A percentile compares a stretch with the other conserved stretches of the same genome.
phyloP scores from a whole-genome alignment of 2,888 invertebrate species.

The Euclidia mi region DNA sequence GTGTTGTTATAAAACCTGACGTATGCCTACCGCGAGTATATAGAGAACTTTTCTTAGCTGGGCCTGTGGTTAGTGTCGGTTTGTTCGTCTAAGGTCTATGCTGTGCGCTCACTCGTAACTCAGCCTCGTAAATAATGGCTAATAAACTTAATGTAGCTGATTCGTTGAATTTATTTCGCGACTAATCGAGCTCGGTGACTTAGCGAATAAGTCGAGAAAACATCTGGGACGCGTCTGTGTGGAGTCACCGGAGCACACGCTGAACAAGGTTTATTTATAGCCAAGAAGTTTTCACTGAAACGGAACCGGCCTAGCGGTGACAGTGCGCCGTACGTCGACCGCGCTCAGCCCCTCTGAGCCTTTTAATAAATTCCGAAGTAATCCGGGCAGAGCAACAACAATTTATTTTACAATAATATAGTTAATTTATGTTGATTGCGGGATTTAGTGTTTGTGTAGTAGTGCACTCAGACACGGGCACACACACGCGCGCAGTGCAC shows the following conservation, averaged over 20 bases:
- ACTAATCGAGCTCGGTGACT: no score
- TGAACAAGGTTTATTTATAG: slow-evolving; percentile 23
- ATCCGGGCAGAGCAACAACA: slow-evolving; percentile 26
- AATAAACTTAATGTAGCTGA: neutral
- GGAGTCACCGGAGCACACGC: neutral
- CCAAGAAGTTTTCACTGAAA: slow-evolving; percentile 29
- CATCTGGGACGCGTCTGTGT: neutral
- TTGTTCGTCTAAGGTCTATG: no score
- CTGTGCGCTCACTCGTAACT: neutral
- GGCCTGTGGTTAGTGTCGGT: no score
- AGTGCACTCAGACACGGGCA: neutral
- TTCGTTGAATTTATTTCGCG: slow-evolving; percentile 4
- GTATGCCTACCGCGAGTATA: no score
- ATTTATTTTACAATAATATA: slow-evolving; percentile 26
- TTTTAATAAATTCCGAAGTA: slow-evolving; percentile 32
- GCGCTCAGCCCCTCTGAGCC: slow-evolving; percentile 12
- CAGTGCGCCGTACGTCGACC: slow-evolving; percentile 13
- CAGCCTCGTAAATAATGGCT: neutral
- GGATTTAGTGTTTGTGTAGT: slow-evolving; percentile 11
- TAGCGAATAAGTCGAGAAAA: slow-evolving; percentile 8
- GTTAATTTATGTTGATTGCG: slow-evolving; percentile 22
- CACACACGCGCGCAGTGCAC: neutral
- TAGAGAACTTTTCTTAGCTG: no score
- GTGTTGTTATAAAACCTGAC: no score
- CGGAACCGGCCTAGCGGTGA: slow-evolving; percentile 3